Evolutionary conservation across 2,797 vertebrate species (phyloP).

Genomic region (Dipus sagitta): DNA sequence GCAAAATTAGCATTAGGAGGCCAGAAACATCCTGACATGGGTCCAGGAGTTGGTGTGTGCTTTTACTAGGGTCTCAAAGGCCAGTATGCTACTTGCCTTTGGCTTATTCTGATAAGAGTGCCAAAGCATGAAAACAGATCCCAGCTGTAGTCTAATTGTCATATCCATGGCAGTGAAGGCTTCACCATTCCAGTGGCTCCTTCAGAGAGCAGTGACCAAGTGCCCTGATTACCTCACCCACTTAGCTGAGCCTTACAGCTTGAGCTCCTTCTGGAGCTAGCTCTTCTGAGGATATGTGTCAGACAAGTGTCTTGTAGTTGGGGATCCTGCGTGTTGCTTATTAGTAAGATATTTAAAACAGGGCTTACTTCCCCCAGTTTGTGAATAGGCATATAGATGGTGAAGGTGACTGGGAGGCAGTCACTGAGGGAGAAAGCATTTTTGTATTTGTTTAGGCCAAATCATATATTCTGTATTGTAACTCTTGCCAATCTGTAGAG

Average conservation of each 20-base stretch:
- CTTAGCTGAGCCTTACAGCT: slow-evolving; percentile 63
- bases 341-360: slow-evolving; percentile 72
- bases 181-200: slow-evolving; percentile 9
- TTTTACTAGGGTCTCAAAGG: background rate
- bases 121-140: slow-evolving; percentile 7
- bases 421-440: background rate
- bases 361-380: slow-evolving; percentile 57
- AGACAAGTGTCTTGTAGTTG: slow-evolving; percentile 72
- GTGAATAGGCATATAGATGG: background rate
- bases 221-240: slow-evolving; percentile 65
- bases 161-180: background rate
- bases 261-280: slow-evolving; percentile 41
- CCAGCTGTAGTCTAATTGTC: background rate
- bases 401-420: background rate
- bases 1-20: background rate
- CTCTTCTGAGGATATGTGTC: slow-evolving; percentile 60
- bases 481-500: slow-evolving; percentile 7
- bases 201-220: slow-evolving; percentile 30
- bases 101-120: slow-evolving; percentile 20
- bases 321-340: slow-evolving; percentile 73
- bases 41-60: background rate
- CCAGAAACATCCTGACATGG: background rate
- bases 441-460: slow-evolving; percentile 50
- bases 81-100: slow-evolving; percentile 5
- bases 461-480: background rate